These are phyloP conservation scores for Belonocnema kinseyi DNA, from an alignment of 1,140 invertebrate species.

Conservation along the genomic window DNA sequence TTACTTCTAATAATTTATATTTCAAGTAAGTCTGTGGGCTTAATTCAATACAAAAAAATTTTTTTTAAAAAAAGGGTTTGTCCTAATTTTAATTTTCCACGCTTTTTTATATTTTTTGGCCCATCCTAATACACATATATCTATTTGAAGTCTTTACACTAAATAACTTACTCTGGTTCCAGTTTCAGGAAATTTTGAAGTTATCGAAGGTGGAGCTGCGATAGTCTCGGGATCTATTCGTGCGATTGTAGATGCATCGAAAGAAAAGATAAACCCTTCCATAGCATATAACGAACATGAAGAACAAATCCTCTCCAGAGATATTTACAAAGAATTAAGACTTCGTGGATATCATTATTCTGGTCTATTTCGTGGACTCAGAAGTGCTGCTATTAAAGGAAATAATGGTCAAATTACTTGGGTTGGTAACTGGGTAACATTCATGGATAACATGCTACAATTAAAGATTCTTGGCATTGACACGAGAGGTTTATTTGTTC, in stretches of 20 bases:
- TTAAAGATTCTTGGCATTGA: slow-evolving; percentile 87
- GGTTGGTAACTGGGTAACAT: slow-evolving; percentile 92
- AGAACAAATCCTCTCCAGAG: slow-evolving; percentile 78
- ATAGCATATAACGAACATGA: slow-evolving; percentile 42
- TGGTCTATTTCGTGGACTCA: slow-evolving; percentile 83
- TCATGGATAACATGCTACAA: slow-evolving; percentile 96
- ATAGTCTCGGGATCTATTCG: slow-evolving; percentile 86
- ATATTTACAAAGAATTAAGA: slow-evolving; percentile 94
- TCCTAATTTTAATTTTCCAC: too few species aligned
- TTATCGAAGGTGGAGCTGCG: slow-evolving; percentile 85
- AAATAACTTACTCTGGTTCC: too few species aligned
- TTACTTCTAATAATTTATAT: too few species aligned
- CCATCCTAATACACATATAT: too few species aligned
- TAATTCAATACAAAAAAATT: too few species aligned
- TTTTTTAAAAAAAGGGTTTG: too few species aligned
- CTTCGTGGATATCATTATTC: slow-evolving; percentile 94
- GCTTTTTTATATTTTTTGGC: too few species aligned
- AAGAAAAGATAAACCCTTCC: slow-evolving; percentile 59
- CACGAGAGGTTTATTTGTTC: slow-evolving; percentile 85
- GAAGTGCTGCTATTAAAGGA: slow-evolving; percentile 74
- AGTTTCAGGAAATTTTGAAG: slow-evolving; percentile 70
- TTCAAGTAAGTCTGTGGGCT: too few species aligned
- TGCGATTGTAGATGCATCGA: slow-evolving; percentile 71
- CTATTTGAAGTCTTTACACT: too few species aligned
- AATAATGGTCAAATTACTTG: slow-evolving; percentile 78